Evolutionary conservation across 2,113 vertebrate genomes (phyloP), one percentile per base, ranked within the genome.

Genomic region (Junco hyemalis): DNA sequence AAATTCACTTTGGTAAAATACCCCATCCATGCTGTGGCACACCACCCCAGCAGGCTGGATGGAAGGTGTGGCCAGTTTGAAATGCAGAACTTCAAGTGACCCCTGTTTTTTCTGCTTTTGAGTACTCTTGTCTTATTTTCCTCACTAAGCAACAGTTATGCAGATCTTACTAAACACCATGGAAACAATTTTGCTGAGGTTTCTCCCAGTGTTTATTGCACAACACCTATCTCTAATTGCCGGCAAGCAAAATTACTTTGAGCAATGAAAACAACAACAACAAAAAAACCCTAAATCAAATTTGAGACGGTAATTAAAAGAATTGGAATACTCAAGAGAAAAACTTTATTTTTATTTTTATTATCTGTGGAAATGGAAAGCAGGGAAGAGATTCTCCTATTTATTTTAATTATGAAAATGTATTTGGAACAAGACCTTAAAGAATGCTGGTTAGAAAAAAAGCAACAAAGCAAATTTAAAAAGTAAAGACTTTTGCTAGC

Each of bases 161-260:
- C 53, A 81, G 65, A 60, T 86, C 61, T 79, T 51, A 72, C 57
- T 91, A 65, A 91, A 91, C 26, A 50, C 78, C 93, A 88, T 87
- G 87, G 91, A 87, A 95, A 95, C 89, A 73, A n/a, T 92, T 91
- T 88, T 90, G 48, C 86, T 92, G 91, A 92, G 57, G 57, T 79
- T 94, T 80, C 22, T 86, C 33, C 20, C 74, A 31, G 45, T 60
- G 45, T 82, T 94, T 86, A 68, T 88, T 85, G 89, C 54, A 92
- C 59, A 71, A 71, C 35, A 88, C 1, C 22, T 82, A 54, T 84
- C 78, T 78, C 40, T 86, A 96, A 92, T 88, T 95, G 68, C 76
- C 31, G 24, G 84, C 72, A 90, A 94, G 61, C 17, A 77, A 82
- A 91, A 89, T 86, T 64, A 87, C 53, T 92, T 86, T 87, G 14